These are phyloP conservation scores for Aporophyla nigra DNA, from an alignment of 2,888 invertebrate species.

Conservation along the genomic window DNA sequence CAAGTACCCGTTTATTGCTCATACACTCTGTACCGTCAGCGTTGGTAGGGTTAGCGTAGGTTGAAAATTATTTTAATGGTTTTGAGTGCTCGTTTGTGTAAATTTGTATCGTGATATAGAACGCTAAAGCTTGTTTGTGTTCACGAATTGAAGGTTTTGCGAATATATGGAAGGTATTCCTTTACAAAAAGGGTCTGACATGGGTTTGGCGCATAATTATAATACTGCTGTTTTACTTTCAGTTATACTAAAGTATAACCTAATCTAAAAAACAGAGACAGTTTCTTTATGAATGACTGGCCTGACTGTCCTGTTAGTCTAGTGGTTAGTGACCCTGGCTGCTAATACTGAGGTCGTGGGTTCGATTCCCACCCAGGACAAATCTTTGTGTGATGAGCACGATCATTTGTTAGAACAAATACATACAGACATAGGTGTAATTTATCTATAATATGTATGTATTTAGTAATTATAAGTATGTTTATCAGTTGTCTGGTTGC, in stretches of 20 bases:
- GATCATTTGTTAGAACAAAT: too few species aligned
- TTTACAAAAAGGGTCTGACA: background rate
- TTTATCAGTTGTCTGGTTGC: too few species aligned
- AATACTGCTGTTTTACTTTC: background rate
- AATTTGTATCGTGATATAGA: slow-evolving; percentile 41
- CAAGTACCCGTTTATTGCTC: slow-evolving; percentile 68
- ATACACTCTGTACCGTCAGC: slow-evolving; percentile 49
- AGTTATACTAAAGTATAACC: too few species aligned
- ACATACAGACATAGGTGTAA: too few species aligned
- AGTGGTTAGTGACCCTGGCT: too few species aligned
- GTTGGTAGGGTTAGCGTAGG: slow-evolving; percentile 56
- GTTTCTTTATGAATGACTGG: background rate
- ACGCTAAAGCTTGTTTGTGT: slow-evolving; percentile 36
- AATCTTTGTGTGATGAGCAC: too few species aligned
- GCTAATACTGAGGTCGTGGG: too few species aligned
- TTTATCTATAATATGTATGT: too few species aligned
- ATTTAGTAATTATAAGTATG: too few species aligned
- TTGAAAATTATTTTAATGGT: slow-evolving; percentile 63
- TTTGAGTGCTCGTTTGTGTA: slow-evolving; percentile 49
- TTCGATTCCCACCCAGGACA: too few species aligned
- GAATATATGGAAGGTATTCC: background rate
- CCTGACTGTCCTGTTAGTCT: too few species aligned
- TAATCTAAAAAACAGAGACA: background rate
- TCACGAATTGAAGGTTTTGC: slow-evolving; percentile 5
- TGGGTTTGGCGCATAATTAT: background rate